Percentiles rank a stretch among this genome's conserved stretches.
Conservation (phyloP, 2,113 vertebrate species). For the Thalassarche chlororhynchos region DNA sequence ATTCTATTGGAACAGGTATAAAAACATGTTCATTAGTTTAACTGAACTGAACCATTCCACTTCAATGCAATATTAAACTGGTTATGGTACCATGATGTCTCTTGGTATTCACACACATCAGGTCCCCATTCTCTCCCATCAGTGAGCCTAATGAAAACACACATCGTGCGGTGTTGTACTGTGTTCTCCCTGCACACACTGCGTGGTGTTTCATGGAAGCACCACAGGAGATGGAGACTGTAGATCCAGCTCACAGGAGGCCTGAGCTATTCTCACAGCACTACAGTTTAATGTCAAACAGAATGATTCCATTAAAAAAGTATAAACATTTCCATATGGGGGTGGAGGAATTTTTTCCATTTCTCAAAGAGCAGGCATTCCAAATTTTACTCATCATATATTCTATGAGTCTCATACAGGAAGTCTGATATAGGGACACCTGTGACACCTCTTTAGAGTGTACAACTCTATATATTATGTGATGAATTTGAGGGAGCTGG, state of each 20-base stretch:
- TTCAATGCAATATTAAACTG: not conserved
- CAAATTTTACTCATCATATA: not conserved
- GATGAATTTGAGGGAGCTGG: not conserved
- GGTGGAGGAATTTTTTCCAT: not conserved
- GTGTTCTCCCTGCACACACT: not conserved
- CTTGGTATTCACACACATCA: not conserved
- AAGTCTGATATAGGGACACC: not conserved
- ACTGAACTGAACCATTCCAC: not conserved
- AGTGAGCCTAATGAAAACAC: not conserved
- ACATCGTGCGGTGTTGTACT: not conserved
- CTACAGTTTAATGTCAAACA: not conserved
- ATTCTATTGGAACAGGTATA: not conserved
- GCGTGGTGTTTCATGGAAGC: not conserved
- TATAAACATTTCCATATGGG: not conserved
- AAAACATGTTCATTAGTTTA: not conserved
- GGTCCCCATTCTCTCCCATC: not conserved
- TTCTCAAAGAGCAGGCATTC: not conserved
- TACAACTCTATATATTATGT: not conserved
- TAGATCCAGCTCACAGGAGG: not conserved
- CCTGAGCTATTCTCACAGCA: not conserved
- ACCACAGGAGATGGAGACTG: not conserved
- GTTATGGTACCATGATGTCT: not conserved
- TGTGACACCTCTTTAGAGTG: not conserved
- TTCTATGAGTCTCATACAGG: not conserved
- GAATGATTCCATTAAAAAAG: not conserved